phyloP scores from a whole-genome alignment of 2,113 vertebrate species.

The Amazona vittata region DNA sequence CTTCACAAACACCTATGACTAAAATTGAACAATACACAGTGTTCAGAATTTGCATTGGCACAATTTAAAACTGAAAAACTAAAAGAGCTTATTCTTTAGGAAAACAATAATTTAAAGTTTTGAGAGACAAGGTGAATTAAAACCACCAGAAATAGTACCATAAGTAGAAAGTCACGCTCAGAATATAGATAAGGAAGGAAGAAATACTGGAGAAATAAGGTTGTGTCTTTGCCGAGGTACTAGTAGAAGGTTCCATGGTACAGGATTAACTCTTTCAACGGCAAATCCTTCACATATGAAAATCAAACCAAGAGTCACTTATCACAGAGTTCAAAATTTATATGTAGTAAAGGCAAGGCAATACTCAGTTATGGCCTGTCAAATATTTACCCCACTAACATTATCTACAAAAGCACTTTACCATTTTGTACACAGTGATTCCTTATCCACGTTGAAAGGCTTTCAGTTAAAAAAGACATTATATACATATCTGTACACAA shows the following conservation, averaged over 20 bases:
- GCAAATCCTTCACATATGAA: constrained; percentile 78
- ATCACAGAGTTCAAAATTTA: constrained; percentile 77
- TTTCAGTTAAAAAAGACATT: constrained; percentile 85
- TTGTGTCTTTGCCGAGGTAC: constrained; percentile 69
- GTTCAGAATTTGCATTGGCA: constrained; percentile 44
- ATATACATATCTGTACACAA: constrained; percentile 91
- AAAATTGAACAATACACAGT: not conserved
- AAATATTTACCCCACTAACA: constrained; percentile 86
- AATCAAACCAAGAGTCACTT: constrained; percentile 73
- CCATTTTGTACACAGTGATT: constrained; percentile 88
- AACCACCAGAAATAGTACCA: constrained; percentile 69
- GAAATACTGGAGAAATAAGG: constrained; percentile 8
- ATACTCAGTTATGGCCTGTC: constrained; percentile 87
- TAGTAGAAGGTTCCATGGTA: constrained; percentile 66
- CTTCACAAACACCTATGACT: constrained; percentile 1
- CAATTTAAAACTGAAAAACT: constrained; percentile 34
- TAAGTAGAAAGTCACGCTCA: constrained; percentile 43
- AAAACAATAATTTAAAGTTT: constrained; percentile 57
- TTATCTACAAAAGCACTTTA: constrained; percentile 91
- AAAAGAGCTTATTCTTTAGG: not conserved
- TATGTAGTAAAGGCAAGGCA: constrained; percentile 87
- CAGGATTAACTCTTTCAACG: constrained; percentile 75
- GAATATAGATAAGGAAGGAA: constrained; percentile 53
- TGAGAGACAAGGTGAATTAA: constrained; percentile 45
- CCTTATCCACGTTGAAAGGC: constrained; percentile 77